Conservation (phyloP, 2,888 invertebrate genomes). For the Agriopis leucophaearia region DNA sequence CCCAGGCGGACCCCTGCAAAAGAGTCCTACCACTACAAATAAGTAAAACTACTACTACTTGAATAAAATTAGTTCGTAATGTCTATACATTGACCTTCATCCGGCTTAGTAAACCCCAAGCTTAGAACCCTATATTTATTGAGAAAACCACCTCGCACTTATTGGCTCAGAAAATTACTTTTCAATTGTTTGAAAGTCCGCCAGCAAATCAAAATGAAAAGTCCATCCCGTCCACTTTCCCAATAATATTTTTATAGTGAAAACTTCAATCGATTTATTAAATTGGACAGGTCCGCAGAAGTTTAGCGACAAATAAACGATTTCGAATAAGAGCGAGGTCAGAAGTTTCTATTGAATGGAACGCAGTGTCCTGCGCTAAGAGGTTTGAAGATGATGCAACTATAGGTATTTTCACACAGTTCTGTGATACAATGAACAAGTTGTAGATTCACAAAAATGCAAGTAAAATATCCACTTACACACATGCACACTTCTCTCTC, state of each 20-base stretch:
- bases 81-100: no score
- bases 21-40: no score
- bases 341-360: constrained; percentile 25
- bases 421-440: no score
- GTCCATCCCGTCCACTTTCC: constrained; percentile 8
- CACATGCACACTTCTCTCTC: no score
- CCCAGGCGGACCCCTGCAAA: no score
- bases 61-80: no score
- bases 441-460: no score
- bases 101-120: no score
- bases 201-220: constrained; percentile 26
- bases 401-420: background rate
- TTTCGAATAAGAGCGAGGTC: constrained; percentile 28
- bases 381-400: background rate
- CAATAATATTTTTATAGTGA: constrained; percentile 32
- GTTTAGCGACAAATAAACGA: constrained; percentile 42
- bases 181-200: constrained; percentile 18
- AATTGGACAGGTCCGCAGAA: constrained; percentile 37
- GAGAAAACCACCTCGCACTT: background rate
- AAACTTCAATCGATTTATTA: constrained; percentile 42
- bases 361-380: background rate
- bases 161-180: constrained; percentile 24
- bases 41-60: no score
- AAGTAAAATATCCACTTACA: no score
- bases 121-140: background rate